These are phyloP conservation scores for Dusona sp. DNA, from an alignment of 2,888 invertebrate species.

Conservation along the genomic window DNA sequence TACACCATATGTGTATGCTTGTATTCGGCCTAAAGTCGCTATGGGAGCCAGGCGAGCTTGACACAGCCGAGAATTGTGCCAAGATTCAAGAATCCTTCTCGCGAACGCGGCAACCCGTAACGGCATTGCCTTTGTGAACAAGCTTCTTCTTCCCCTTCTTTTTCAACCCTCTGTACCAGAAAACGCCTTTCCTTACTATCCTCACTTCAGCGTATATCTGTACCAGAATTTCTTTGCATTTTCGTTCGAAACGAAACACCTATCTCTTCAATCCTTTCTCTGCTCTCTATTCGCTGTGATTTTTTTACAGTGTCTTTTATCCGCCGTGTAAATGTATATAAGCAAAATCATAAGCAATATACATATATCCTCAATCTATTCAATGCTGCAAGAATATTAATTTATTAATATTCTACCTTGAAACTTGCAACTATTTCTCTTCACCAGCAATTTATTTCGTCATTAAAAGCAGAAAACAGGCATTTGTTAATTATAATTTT, in stretches of 20 bases:
- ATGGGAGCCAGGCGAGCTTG: constrained; percentile 47
- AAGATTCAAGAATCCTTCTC: constrained; percentile 77
- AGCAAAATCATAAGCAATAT: background rate
- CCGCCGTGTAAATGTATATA: background rate
- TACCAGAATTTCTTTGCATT: constrained; percentile 23
- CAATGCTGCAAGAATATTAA: background rate
- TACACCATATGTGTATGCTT: constrained; percentile 2
- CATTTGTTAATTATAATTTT: too few relatives aligned
- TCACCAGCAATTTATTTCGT: background rate
- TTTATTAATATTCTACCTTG: background rate
- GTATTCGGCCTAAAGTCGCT: constrained; percentile 29
- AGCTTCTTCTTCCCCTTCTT: constrained; percentile 1
- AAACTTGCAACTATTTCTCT: background rate
- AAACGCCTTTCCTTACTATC: constrained; percentile 4
- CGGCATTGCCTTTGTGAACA: constrained; percentile 64
- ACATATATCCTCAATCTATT: background rate
- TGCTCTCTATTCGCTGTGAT: background rate
- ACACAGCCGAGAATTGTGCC: constrained; percentile 77
- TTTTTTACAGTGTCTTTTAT: background rate
- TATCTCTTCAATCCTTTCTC: background rate
- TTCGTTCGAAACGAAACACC: constrained; percentile 29
- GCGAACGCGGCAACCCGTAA: constrained; percentile 55
- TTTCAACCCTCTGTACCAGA: too few relatives aligned
- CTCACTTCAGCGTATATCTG: constrained; percentile 22
- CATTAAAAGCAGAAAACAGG: too few relatives aligned